Evolutionary conservation across 2,888 invertebrate species (phyloP).

Genomic region (Torymus texanus): DNA sequence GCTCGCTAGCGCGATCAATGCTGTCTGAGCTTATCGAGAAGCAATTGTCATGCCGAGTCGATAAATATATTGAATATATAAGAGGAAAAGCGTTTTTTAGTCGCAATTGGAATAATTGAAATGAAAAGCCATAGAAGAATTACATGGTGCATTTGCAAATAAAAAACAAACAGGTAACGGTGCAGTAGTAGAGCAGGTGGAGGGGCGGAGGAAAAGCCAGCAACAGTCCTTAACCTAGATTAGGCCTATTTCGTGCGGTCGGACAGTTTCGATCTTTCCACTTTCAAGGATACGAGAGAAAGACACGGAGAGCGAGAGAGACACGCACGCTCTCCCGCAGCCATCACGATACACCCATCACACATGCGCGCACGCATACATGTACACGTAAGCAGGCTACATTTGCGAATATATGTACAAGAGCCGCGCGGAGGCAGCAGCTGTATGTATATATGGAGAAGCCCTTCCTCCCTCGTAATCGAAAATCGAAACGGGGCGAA

Average conservation of each 20-base stretch:
- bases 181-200: background rate
- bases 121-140: too few relatives aligned
- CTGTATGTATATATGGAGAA: background rate
- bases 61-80: too few relatives aligned
- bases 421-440: too few relatives aligned
- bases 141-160: background rate
- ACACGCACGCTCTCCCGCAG: slow-evolving; percentile 3
- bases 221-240: slow-evolving; percentile 47
- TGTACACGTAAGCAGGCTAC: too few relatives aligned
- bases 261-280: slow-evolving; percentile 45
- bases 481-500: slow-evolving; percentile 29
- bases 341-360: background rate
- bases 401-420: background rate
- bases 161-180: background rate
- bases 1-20: too few relatives aligned
- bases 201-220: background rate
- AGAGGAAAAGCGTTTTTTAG: too few relatives aligned
- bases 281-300: slow-evolving; percentile 32
- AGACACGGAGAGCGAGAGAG: background rate
- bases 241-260: slow-evolving; percentile 28
- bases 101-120: too few relatives aligned
- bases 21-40: too few relatives aligned
- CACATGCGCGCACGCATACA: background rate
- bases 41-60: too few relatives aligned
- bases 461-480: slow-evolving; percentile 14